Evolutionary conservation across 2,888 invertebrate genomes (phyloP).

Genomic region (Sacculina carcini): DNA sequence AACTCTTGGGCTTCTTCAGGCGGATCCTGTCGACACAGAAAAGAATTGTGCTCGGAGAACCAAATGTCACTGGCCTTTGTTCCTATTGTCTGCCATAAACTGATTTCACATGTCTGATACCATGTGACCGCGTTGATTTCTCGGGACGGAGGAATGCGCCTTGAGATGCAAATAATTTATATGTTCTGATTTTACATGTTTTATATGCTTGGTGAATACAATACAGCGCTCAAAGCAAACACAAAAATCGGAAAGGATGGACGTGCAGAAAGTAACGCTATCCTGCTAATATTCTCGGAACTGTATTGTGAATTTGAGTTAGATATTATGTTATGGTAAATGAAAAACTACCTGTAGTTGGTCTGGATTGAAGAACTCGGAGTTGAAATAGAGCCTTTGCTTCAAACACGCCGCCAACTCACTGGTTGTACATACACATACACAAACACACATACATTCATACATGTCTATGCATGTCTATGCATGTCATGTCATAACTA

Average conservation of each 20-base stretch:
- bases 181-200: no score
- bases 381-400: slow-evolving; percentile 52
- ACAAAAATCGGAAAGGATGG: slow-evolving; percentile 13
- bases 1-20: slow-evolving; percentile 75
- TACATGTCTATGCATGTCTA: background rate
- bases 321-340: background rate
- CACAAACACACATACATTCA: no score
- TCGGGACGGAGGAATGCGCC: no score
- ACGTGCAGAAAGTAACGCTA: slow-evolving; percentile 3
- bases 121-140: no score
- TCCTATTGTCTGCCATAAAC: no score
- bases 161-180: no score
- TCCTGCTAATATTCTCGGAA: slow-evolving; percentile 3
- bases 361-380: slow-evolving; percentile 71
- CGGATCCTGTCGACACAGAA: slow-evolving; percentile 37
- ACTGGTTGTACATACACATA: slow-evolving; percentile 6
- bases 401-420: no score
- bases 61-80: no score
- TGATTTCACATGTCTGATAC: no score
- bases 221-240: slow-evolving; percentile 17
- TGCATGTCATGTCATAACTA: no score
- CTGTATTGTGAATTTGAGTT: background rate
- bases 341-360: slow-evolving; percentile 37
- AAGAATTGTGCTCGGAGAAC: no score
- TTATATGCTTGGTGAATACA: no score